Base-by-base conservation (phyloP, 2,113 vertebrate species). In the Agelaius phoeniceus region DNA sequence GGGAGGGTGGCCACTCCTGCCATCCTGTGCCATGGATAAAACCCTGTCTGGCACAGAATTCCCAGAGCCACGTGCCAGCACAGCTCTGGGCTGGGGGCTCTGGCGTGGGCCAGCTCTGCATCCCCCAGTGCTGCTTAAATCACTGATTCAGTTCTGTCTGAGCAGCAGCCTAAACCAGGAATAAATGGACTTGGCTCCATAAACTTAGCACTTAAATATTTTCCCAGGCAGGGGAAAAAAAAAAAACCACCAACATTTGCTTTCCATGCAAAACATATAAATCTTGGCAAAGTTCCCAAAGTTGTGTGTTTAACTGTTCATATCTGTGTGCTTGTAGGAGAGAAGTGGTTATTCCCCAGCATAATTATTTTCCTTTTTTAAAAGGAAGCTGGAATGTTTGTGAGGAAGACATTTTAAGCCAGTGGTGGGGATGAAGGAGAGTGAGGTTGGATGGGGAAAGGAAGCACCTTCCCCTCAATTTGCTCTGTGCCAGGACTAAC, bases 251-350 rank as follows among this genome's bases (percentile, higher is more conserved):
- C 59, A 81, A 71, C 95, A 92, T 96, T 96, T 96, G 95, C 90
- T 97, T 94, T 95, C 91, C 91, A 76, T 96, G 95, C 92, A 96
- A 96, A 96, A 95, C 93, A 93, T 66, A 71, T 73, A 94, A 95
- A 97, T 93, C 96, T 96, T 96, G 96, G 96, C 92, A 55, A 94
- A 95, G 82, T 83, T 97, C 96, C 96, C 85, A 0, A 91, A 88
- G 73, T 94, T 55, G 71, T 1, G 21, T 79, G 89, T 96, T 89
- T 65, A 39, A n/a, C 92, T 91, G 90, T 71, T 94, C 90, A 5
- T 73, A 23, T 79, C 75, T 23, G 28, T 16, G 80, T 41, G 24
- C 74, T 80, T 37, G 88, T 5, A n/a, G 87, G 54, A 26, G 3
- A 39, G 17, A 59, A 75, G 88, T 30, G 90, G 46, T 91, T 90